Base-by-base conservation (phyloP, 2,888 invertebrate genomes). In the Onthophagus sagittarius region DNA sequence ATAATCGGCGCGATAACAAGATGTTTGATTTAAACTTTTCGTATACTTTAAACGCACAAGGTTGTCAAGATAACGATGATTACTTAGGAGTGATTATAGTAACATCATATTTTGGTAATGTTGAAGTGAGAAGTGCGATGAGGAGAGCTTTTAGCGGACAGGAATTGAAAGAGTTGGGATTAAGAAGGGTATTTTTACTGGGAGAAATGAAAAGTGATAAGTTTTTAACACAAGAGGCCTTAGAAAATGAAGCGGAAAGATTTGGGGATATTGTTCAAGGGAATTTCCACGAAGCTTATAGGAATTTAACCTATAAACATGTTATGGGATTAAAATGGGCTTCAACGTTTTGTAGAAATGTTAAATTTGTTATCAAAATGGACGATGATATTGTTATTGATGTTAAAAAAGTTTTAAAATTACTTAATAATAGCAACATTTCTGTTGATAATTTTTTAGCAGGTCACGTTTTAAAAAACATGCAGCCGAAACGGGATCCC, bases 361-460 rank as follows among this genome's bases (percentile, higher is more conserved):
- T 90, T 0, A 87, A 88, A 74, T 93, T 89, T 79, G 87, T 94
- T 32, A 87, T 94, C 33, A 95, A 95, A 88, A 90, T 93, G 84
- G 95, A 95, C 81, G 94, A 95, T 82, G 95, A 95, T 80, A 92
- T 91, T 69, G 90, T 93, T 3, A 88, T 92, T 14, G 91, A 94
- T 83, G 84, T 94, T 23, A 90, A 90, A 78, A 88, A 88, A 76
- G 84, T 91, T 39, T 80, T 86, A 5, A 80, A 84, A 4, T 82
- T 89, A 65, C 79, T 90, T 62, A 84, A 86, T 63, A 81, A 82
- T 0, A 77, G 85, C 1, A 85, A 85, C 73, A 1, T 84, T 73
- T 81, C 82, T 15, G 81, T 82, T n/a, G 79, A 82, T 71, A 81
- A 85, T 53, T 85, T 88, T 64, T 79, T 94, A 11, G 88, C 91